Percentiles rank a stretch among this genome's conserved stretches.
phyloP scores from a whole-genome alignment of 2,888 invertebrate genomes.

The Mimumesa dahlbomi region DNA sequence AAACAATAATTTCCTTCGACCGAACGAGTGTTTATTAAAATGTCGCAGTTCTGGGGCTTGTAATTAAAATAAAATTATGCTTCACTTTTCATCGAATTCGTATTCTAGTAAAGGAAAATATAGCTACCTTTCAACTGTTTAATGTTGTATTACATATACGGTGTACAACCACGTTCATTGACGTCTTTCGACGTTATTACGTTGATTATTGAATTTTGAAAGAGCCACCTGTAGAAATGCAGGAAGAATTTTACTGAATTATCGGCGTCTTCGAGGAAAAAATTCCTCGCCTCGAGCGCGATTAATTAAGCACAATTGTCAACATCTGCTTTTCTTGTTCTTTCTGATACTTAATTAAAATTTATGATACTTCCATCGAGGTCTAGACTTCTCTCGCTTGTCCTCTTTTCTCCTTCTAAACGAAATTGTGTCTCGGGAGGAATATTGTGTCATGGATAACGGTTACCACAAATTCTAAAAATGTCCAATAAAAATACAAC shows the following conservation, averaged over 20 bases:
- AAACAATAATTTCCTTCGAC: too few species aligned
- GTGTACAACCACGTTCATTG: too few species aligned
- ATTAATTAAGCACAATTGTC: constrained; percentile 73
- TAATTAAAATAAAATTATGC: too few species aligned
- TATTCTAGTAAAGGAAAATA: too few species aligned
- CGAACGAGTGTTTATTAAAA: too few species aligned
- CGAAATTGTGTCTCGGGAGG: constrained; percentile 42
- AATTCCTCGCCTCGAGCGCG: constrained; percentile 36
- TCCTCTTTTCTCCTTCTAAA: constrained; percentile 42
- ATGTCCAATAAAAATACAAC: too few species aligned
- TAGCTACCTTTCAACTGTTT: too few species aligned
- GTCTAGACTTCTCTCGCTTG: constrained; percentile 29
- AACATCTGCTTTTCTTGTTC: constrained; percentile 66
- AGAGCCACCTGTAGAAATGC: constrained; percentile 11
- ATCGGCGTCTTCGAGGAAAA: constrained; percentile 32
- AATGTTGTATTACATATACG: too few species aligned
- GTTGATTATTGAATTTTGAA: constrained; percentile 15
- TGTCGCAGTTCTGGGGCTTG: too few species aligned
- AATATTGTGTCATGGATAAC: too few species aligned
- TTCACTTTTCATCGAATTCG: too few species aligned
- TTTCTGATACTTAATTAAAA: constrained; percentile 67
- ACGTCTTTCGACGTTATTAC: constrained; percentile 11
- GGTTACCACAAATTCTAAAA: constrained; percentile 32
- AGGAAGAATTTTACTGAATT: constrained; percentile 26
- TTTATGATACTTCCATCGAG: constrained; percentile 61